Evolutionary conservation across 2,797 vertebrate species (phyloP).

Genomic region (Ambastaia sidthimunki): DNA sequence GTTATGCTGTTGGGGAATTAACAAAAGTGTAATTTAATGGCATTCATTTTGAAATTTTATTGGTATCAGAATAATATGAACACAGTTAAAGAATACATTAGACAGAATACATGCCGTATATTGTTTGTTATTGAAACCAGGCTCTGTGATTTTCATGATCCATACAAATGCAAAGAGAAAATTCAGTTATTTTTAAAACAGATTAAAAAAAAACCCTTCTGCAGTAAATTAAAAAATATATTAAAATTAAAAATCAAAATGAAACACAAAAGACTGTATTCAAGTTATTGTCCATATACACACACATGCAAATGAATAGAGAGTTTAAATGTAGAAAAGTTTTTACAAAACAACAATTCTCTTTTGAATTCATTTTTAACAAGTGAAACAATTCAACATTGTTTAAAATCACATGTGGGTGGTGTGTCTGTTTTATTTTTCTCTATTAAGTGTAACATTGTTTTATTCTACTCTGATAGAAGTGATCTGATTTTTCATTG

Average conservation of each 20-base stretch:
- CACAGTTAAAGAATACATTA: too few species aligned
- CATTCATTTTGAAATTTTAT: neutral
- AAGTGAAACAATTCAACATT: neutral
- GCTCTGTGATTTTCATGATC: too few species aligned
- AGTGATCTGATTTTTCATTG: neutral
- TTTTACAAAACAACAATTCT: neutral
- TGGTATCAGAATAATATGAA: neutral
- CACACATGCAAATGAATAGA: too few species aligned
- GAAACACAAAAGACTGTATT: too few species aligned
- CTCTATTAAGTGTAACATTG: neutral
- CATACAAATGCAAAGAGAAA: too few species aligned
- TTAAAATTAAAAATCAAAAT: too few species aligned
- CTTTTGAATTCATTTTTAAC: neutral
- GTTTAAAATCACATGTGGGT: neutral
- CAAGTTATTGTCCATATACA: too few species aligned
- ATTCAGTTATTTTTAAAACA: too few species aligned
- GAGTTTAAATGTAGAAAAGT: neutral
- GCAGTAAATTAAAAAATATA: too few species aligned
- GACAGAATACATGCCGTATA: neutral
- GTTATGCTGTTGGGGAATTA: neutral
- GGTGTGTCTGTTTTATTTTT: neutral
- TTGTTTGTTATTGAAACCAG: neutral
- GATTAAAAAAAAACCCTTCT: too few species aligned
- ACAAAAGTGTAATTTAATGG: neutral
- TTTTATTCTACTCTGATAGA: neutral